Evolutionary conservation across 2,888 invertebrate genomes (phyloP).

Genomic region (Brassicogethes aeneus): DNA sequence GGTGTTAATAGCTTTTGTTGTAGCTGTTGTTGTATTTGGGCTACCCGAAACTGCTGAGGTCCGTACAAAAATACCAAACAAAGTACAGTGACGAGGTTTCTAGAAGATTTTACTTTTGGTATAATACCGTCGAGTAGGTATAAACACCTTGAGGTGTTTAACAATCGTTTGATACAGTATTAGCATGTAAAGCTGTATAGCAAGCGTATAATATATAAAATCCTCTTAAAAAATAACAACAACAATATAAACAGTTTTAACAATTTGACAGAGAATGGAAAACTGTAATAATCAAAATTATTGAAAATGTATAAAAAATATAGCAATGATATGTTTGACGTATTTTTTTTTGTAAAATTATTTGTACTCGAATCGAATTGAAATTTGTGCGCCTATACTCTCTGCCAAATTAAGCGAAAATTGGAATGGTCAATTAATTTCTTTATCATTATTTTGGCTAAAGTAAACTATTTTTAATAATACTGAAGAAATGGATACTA

Average conservation of each 20-base stretch:
- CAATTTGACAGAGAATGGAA: slow-evolving; percentile 5
- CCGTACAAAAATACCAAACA: no score
- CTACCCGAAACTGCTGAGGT: no score
- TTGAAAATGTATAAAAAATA: neutral
- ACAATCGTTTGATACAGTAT: no score
- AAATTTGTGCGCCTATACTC: neutral
- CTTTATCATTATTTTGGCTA: slow-evolving; percentile 8
- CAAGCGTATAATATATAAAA: slow-evolving; percentile 30
- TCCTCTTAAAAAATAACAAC: slow-evolving; percentile 34
- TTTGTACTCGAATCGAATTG: no score
- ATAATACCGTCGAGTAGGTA: no score
- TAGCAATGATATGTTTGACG: neutral
- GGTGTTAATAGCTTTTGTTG: no score
- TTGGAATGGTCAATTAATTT: slow-evolving; percentile 4
- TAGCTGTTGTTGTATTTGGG: no score
- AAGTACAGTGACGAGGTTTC: no score
- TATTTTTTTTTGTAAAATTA: no score
- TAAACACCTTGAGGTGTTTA: no score
- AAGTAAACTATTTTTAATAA: neutral
- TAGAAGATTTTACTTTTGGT: no score
- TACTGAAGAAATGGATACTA: slow-evolving; percentile 31
- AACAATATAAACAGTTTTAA: slow-evolving; percentile 27
- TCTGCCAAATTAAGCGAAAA: neutral
- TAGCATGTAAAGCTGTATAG: slow-evolving; percentile 21
- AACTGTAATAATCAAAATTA: neutral